Conservation (phyloP, 2,888 invertebrate species). For the Orthosia cruda region DNA sequence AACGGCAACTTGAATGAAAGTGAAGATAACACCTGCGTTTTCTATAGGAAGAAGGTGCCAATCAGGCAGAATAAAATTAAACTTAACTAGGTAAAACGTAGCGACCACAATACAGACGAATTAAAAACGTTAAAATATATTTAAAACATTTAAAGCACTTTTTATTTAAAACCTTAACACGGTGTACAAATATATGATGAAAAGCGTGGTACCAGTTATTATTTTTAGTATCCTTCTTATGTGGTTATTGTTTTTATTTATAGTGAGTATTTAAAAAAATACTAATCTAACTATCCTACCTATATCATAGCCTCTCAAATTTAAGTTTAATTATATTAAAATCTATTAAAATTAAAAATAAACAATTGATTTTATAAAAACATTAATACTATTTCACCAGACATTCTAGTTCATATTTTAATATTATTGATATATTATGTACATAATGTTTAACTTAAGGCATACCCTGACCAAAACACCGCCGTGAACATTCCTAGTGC, state of each 20-base stretch:
- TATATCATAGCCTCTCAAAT: background rate
- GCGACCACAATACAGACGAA: too few species aligned
- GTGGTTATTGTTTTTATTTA: background rate
- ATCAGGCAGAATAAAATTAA: constrained; percentile 21
- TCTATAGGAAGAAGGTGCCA: constrained; percentile 45
- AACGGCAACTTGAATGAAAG: constrained; percentile 69
- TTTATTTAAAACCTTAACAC: too few species aligned
- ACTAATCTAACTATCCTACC: too few species aligned
- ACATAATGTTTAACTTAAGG: background rate
- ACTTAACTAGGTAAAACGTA: background rate
- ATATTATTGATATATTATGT: constrained; percentile 12
- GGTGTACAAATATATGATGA: background rate
- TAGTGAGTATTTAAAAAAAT: background rate
- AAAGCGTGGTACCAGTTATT: background rate
- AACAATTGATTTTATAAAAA: background rate
- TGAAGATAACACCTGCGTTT: constrained; percentile 50
- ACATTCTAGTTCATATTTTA: constrained; percentile 8
- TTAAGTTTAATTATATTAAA: background rate
- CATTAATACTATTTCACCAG: too few species aligned
- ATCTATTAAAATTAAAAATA: background rate
- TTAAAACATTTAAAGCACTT: too few species aligned
- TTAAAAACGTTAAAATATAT: too few species aligned
- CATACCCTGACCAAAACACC: too few species aligned
- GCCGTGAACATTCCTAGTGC: too few species aligned
- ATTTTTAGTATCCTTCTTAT: background rate